These are phyloP conservation scores for Chaetura pelagica DNA, from an alignment of 2,113 vertebrate species.

Conservation along the genomic window DNA sequence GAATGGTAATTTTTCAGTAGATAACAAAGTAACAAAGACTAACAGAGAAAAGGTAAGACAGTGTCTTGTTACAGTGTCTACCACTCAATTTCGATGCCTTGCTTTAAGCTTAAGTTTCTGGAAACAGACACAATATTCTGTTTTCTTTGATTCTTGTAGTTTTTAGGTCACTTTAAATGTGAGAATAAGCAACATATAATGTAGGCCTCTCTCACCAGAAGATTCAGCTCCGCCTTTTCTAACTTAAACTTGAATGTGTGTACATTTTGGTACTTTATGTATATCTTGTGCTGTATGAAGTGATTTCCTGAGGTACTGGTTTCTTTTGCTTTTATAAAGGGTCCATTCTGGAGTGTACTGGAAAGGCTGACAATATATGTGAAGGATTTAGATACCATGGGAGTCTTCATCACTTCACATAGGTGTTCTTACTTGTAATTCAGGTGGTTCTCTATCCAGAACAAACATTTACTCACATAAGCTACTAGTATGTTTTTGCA, in stretches of 20 bases:
- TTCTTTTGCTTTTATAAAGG: slow-evolving; percentile 44
- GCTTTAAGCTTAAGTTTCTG: slow-evolving; percentile 32
- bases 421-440: slow-evolving; percentile 64
- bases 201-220: slow-evolving; percentile 45
- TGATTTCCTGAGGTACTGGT: slow-evolving; percentile 35
- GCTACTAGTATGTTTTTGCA: slow-evolving; percentile 67
- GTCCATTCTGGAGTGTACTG: background rate
- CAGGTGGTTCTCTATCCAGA: slow-evolving; percentile 59
- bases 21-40: slow-evolving; percentile 49
- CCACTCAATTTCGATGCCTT: slow-evolving; percentile 27
- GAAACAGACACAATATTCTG: slow-evolving; percentile 35
- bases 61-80: slow-evolving; percentile 16
- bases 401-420: slow-evolving; percentile 51
- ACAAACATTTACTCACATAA: slow-evolving; percentile 60
- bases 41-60: slow-evolving; percentile 33
- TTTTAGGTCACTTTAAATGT: slow-evolving; percentile 63
- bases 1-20: slow-evolving; percentile 63
- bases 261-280: slow-evolving; percentile 42
- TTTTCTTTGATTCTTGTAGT: slow-evolving; percentile 40
- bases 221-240: background rate
- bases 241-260: slow-evolving; percentile 43
- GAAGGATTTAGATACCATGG: background rate
- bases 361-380: background rate
- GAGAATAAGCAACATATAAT: slow-evolving; percentile 34
- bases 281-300: slow-evolving; percentile 61